Base-by-base conservation (phyloP, 2,888 invertebrate genomes). In the Agelastica alni region DNA sequence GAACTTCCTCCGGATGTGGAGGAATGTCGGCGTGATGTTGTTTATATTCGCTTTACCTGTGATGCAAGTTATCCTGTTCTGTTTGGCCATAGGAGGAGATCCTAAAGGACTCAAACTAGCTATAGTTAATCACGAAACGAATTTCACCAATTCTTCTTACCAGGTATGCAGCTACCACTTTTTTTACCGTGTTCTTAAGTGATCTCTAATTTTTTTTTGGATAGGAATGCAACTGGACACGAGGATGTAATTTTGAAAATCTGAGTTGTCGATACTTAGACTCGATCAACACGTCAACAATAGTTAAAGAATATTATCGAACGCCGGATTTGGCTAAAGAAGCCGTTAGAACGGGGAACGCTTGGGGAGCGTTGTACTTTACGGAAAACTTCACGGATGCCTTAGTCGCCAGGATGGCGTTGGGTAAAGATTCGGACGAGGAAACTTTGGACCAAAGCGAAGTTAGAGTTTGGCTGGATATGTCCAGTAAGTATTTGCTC, bases 41-140 rank as follows among this genome's bases (percentile, higher is more conserved):
- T 96, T 96, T 78, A 93, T 95, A 70, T 95, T 95, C 76, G 91
- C 93, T 26, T 78, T 95, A 67, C 95, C 95, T n/a, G 91, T 70
- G 13, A 89, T 95, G 86, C 93, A 95, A 79, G 93, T 95, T 57
- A 91, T 94, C 51, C 84, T 96, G 53, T 95, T 95, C 82, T 95
- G 95, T 74, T 78, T 94, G 75, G 95, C 95, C 53, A 94, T 93
- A 62, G 93, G 93, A 42, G 82, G 92, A 17, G 93, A 93, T 75
- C 93, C 93, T 0, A 87, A 85, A 53, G 91, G 89, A 42, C 81
- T 95, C 2, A 87, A 84, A 66, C 75, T 95, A 71, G 93, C 93
- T 30, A 85, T 93, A 70, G 85, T 88, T 42, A 89, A 90, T 74
- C 78, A 82, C 57, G 89, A 90, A 76, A 82, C 66, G 44, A 68